A percentile compares a stretch with the other conserved stretches of the same genome.
Conservation (phyloP, 1,140 invertebrate species). For the Parapsyche elsis region DNA sequence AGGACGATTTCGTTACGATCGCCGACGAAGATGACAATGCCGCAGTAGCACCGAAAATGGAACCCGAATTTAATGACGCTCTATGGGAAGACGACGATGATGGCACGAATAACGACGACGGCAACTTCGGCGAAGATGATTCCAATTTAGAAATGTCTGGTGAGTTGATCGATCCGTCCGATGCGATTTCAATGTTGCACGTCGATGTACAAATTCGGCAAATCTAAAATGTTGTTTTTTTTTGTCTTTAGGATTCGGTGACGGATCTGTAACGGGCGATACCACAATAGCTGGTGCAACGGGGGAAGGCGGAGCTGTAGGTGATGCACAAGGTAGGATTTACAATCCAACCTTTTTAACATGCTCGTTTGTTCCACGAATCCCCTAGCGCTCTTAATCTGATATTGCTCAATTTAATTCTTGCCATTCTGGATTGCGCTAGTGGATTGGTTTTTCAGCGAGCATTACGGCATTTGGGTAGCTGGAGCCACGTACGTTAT, state of each 20-base stretch:
- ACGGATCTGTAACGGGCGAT: conserved; percentile 66
- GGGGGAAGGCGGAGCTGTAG: conserved; percentile 65
- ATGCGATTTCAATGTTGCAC: not conserved
- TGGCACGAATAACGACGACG: conserved; percentile 67
- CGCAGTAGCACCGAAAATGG: conserved; percentile 68
- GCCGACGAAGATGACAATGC: conserved; percentile 67
- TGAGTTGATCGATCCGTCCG: conserved; percentile 55
- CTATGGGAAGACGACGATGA: conserved; percentile 69
- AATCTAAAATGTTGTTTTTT: conserved; percentile 25
- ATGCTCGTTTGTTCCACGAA: not conserved
- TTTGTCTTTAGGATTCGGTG: conserved; percentile 63
- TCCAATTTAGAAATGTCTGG: conserved; percentile 69
- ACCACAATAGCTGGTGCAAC: conserved; percentile 64
- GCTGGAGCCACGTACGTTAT: not conserved
- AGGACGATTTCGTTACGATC: conserved; percentile 69
- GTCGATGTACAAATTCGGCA: not conserved
- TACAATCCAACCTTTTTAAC: conserved; percentile 50
- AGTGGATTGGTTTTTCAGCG: not conserved
- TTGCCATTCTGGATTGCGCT: not conserved
- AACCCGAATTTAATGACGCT: conserved; percentile 68
- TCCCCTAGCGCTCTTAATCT: not conserved
- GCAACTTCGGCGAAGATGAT: conserved; percentile 68
- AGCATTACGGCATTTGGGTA: not conserved
- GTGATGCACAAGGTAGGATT: conserved; percentile 70
- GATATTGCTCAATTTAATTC: not conserved